Evolutionary conservation across 2,797 vertebrate genomes (phyloP).

Genomic region (Mormyrops attenuatus): DNA sequence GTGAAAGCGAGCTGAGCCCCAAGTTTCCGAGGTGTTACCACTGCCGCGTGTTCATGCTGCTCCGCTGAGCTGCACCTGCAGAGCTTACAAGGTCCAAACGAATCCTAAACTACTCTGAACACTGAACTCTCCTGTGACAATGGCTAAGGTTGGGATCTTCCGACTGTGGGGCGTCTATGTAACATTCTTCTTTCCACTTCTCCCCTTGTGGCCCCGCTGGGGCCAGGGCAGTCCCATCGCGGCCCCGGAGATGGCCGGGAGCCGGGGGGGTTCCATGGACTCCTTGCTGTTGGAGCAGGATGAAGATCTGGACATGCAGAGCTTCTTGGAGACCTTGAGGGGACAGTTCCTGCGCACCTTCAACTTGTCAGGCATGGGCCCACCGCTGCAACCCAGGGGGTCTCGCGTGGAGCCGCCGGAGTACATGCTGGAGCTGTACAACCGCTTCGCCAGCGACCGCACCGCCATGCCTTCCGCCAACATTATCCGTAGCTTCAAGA

Average conservation of each 20-base stretch:
- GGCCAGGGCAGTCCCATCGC: constrained; percentile 73
- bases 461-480: constrained; percentile 87
- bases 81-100: constrained; percentile 28
- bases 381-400: constrained; percentile 54
- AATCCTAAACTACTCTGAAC: constrained; percentile 17
- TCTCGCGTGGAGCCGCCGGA: constrained; percentile 83
- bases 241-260: constrained; percentile 70
- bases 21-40: constrained; percentile 21
- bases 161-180: constrained; percentile 49
- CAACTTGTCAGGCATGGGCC: constrained; percentile 80
- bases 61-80: constrained; percentile 27
- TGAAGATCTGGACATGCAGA: constrained; percentile 70
- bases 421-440: constrained; percentile 97
- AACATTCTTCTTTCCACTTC: constrained; percentile 54
- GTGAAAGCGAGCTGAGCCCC: not conserved
- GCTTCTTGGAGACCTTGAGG: constrained; percentile 77
- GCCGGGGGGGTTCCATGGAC: constrained; percentile 74
- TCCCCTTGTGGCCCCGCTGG: constrained; percentile 51
- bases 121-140: constrained; percentile 51
- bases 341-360: constrained; percentile 82
- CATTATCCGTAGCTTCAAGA: constrained; percentile 96
- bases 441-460: constrained; percentile 86
- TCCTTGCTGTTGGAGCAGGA: constrained; percentile 75
- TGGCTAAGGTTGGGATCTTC: constrained; percentile 67
- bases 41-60: constrained; percentile 26